These are phyloP conservation scores for Muscicapa adusta DNA, from an alignment of 2,113 vertebrate genomes.

Conservation along the genomic window DNA sequence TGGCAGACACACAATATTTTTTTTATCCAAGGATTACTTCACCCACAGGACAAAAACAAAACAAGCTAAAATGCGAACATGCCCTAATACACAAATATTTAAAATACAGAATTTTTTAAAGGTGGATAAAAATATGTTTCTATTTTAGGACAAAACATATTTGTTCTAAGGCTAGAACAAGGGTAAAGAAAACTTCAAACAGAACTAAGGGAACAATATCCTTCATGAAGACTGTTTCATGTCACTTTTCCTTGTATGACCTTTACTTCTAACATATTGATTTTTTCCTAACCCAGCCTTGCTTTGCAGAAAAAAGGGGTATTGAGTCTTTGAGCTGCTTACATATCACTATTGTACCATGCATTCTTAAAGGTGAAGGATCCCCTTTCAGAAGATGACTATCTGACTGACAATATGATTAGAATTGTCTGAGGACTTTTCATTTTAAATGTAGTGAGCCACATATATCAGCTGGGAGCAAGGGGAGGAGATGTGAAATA, in stretches of 20 bases:
- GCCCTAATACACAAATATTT: slow-evolving; percentile 76
- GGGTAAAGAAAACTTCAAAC: slow-evolving; percentile 78
- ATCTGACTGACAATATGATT: slow-evolving; percentile 76
- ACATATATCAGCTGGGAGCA: slow-evolving; percentile 40
- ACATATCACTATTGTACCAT: slow-evolving; percentile 75
- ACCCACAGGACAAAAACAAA: slow-evolving; percentile 65
- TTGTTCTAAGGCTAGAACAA: slow-evolving; percentile 65
- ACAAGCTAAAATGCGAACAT: slow-evolving; percentile 50
- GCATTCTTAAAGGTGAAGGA: slow-evolving; percentile 77
- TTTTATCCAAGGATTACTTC: slow-evolving; percentile 54
- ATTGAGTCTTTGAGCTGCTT: slow-evolving; percentile 79
- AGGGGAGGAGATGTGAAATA: slow-evolving; percentile 11
- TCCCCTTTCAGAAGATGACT: slow-evolving; percentile 71
- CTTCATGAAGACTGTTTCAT: slow-evolving; percentile 79
- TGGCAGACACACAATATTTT: slow-evolving; percentile 8
- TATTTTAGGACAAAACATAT: slow-evolving; percentile 66
- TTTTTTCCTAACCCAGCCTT: slow-evolving; percentile 78
- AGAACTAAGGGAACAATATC: slow-evolving; percentile 77
- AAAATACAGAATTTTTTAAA: slow-evolving; percentile 63
- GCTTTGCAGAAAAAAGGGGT: slow-evolving; percentile 81
- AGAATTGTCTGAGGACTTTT: slow-evolving; percentile 71
- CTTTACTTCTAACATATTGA: slow-evolving; percentile 83
- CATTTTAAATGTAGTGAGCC: slow-evolving; percentile 66
- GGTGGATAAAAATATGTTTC: slow-evolving; percentile 61
- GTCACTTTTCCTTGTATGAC: slow-evolving; percentile 78